These are phyloP conservation scores for Trematomus bernacchii DNA, from an alignment of 2,797 vertebrate species.

Conservation along the genomic window DNA sequence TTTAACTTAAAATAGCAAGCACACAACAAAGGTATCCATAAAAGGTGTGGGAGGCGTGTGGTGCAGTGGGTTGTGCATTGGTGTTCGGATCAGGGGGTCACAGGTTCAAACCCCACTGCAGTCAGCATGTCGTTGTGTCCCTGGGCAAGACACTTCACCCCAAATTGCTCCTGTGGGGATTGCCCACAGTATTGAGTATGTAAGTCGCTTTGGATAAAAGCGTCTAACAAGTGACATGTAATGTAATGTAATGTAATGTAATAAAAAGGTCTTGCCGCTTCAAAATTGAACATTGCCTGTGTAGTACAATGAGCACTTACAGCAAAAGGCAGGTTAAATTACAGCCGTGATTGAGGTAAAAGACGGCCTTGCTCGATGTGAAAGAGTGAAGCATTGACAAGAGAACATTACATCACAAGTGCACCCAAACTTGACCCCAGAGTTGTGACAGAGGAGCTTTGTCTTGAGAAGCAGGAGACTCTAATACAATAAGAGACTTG, in stretches of 20 bases:
- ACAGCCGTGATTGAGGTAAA: slow-evolving; percentile 6
- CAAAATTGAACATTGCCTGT: not conserved
- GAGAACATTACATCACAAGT: slow-evolving; percentile 45
- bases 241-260: too few relatives aligned
- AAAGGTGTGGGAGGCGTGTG: too few relatives aligned
- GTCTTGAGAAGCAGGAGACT: slow-evolving; percentile 45
- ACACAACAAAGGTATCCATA: not conserved
- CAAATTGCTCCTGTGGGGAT: too few relatives aligned
- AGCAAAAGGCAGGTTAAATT: not conserved
- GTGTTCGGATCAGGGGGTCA: too few relatives aligned
- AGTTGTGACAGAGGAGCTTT: slow-evolving; percentile 55
- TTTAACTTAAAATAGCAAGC: not conserved
- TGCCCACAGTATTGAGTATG: too few relatives aligned
- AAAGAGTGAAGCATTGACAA: slow-evolving; percentile 1
- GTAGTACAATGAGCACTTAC: not conserved
- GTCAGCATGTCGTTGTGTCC: too few relatives aligned
- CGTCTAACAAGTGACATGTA: too few relatives aligned
- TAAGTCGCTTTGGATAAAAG: too few relatives aligned
- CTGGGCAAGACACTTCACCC: too few relatives aligned
- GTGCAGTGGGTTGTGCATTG: too few relatives aligned
- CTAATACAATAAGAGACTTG: slow-evolving; percentile 48
- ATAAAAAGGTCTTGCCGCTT: not conserved
- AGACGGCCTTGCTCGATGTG: not conserved
- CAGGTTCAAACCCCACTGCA: too few relatives aligned
- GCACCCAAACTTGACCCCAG: slow-evolving; percentile 45